A percentile compares a stretch with the other conserved stretches of the same genome.
phyloP scores from a whole-genome alignment of 2,797 vertebrate genomes.

The Denticeps clupeoides region DNA sequence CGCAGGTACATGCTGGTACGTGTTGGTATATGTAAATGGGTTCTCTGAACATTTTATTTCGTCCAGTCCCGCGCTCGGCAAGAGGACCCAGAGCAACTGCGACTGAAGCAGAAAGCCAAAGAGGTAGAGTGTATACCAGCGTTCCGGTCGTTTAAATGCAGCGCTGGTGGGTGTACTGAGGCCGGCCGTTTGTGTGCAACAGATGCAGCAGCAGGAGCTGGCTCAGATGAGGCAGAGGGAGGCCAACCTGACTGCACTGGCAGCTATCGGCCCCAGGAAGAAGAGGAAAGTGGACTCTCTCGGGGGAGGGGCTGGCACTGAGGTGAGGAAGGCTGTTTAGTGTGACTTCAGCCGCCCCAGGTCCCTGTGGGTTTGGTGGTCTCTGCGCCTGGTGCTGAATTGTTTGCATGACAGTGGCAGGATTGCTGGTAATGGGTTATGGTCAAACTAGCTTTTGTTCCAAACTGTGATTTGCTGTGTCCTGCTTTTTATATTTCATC shows the following conservation, averaged over 20 bases:
- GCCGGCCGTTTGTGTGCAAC: constrained; percentile 26
- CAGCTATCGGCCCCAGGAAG: constrained; percentile 91
- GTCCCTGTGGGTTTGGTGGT: too few species aligned
- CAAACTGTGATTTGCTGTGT: too few species aligned
- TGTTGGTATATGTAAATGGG: neutral
- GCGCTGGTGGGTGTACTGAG: constrained; percentile 5
- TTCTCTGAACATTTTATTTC: constrained; percentile 1
- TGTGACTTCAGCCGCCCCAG: neutral
- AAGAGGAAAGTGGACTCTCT: constrained; percentile 82
- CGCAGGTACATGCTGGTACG: neutral
- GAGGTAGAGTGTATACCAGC: too few species aligned
- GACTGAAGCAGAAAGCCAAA: constrained; percentile 95
- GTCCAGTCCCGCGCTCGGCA: constrained; percentile 90
- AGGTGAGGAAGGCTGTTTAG: constrained; percentile 55
- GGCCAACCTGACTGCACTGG: constrained; percentile 90
- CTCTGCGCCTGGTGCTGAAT: too few species aligned
- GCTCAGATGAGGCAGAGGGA: constrained; percentile 93
- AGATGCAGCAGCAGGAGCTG: constrained; percentile 98
- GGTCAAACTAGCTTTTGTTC: too few species aligned
- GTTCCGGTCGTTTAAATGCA: too few species aligned
- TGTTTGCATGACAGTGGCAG: too few species aligned
- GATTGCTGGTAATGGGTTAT: too few species aligned
- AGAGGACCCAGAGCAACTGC: constrained; percentile 93
- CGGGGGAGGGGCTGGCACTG: constrained; percentile 70
- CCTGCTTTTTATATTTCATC: too few species aligned